A percentile compares a stretch with the other conserved stretches of the same genome.
phyloP scores from a whole-genome alignment of 2,113 vertebrate species.

The Xyliphius kryptos region DNA sequence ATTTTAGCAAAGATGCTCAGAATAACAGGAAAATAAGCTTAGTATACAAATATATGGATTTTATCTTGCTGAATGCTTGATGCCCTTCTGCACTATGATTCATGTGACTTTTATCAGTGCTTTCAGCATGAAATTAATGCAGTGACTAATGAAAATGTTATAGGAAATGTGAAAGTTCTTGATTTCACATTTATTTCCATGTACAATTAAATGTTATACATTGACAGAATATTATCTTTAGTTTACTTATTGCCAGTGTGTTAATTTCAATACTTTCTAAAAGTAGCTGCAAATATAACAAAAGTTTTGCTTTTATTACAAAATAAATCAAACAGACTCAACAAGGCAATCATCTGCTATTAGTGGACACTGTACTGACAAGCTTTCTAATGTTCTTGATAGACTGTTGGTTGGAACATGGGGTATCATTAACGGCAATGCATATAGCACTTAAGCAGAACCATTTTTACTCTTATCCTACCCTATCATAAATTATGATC shows the following conservation, averaged over 20 bases:
- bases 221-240: no score
- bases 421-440: slow-evolving; percentile 27
- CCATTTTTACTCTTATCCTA: not conserved
- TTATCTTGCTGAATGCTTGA: slow-evolving; percentile 22
- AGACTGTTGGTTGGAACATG: slow-evolving; percentile 5
- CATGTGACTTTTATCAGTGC: slow-evolving; percentile 22
- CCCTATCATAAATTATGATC: slow-evolving; percentile 19
- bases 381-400: slow-evolving; percentile 10
- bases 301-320: no score
- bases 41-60: no score
- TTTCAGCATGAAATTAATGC: slow-evolving; percentile 25
- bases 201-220: no score
- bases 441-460: slow-evolving; percentile 4
- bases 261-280: no score
- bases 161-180: no score
- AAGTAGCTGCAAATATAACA: no score
- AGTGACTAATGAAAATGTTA: slow-evolving; percentile 8
- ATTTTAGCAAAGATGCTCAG: no score
- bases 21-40: no score
- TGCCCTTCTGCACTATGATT: slow-evolving; percentile 18
- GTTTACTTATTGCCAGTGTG: no score
- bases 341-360: not conserved
- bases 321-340: no score
- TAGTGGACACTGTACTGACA: slow-evolving; percentile 12
- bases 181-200: no score